Base-by-base conservation (phyloP, 2,888 invertebrate species). In the Heliconius erato region DNA sequence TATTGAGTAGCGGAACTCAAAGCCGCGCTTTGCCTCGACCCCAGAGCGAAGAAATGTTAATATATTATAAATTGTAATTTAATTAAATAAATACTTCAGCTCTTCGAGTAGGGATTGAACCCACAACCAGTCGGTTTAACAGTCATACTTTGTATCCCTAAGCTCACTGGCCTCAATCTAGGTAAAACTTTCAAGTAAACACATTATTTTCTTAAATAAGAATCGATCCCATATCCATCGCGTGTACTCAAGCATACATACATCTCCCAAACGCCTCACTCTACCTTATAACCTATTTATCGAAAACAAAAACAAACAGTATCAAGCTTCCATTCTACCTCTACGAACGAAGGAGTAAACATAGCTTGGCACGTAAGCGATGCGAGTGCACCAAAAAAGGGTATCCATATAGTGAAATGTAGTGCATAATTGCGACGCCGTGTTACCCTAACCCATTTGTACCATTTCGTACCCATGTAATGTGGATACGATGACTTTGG, bases 361-460 rank as follows among this genome's bases (percentile, higher is more conserved):
- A 63, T 26, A 5, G 49, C 49, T 54, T 54, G 49, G 19, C 19
- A 54, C 19, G 49, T 54, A 65, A 83, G 80, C 65, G 76, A 59
- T 9, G 76, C 16, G 54, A 84, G 81, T 79, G 82, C 76, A 74
- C 71, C 83, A 59, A 84, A 84, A 84, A 82, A 26, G 84, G 79
- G 79, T 79, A 77, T 72, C 80, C 63, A n/a, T 76, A 74, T 23
- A 83, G 81, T 72, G 80, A 82, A 82, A 82, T 83, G 85, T 83
- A 85, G 82, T 81, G 91, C 92, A 93, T 94, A 93, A 94, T 94
- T 92, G 92, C 83, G 80, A 80, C 89, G 89, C 89, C 89, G 86
- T 90, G 94, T 92, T 92, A 92, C 91, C 91, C 91, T 95, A 93
- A 95, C 95, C 94, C 94, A 95, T 95, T 95, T 95, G 92, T 92